Conservation (phyloP, 1,140 invertebrate species). For the Penaeus vannamei region DNA sequence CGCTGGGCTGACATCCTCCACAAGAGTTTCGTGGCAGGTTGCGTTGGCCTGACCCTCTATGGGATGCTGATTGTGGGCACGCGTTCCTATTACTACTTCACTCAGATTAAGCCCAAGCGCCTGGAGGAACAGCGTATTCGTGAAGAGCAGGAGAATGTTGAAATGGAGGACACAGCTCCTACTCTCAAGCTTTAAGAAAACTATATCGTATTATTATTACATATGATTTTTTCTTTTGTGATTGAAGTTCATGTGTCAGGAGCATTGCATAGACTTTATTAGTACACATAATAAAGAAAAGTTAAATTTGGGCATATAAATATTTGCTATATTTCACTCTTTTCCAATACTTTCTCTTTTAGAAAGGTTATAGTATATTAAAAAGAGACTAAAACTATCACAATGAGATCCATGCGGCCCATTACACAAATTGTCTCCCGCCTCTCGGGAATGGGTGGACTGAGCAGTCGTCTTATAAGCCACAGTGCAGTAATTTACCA, state of each 20-base stretch:
- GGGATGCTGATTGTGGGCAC: slow-evolving; percentile 53
- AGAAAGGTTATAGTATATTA: too few species aligned
- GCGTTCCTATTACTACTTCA: slow-evolving; percentile 60
- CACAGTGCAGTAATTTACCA: slow-evolving; percentile 26
- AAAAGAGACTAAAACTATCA: not conserved
- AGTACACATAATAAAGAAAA: too few species aligned
- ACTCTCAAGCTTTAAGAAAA: slow-evolving; percentile 35
- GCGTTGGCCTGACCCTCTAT: slow-evolving; percentile 63
- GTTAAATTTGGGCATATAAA: too few species aligned
- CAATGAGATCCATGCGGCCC: not conserved
- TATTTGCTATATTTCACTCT: too few species aligned
- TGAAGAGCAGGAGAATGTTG: slow-evolving; percentile 23
- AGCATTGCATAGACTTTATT: too few species aligned
- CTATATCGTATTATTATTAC: too few species aligned
- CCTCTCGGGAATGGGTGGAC: not conserved
- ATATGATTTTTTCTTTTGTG: not conserved
- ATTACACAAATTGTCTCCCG: not conserved
- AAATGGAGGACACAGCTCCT: slow-evolving; percentile 38
- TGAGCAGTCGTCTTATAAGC: slow-evolving; percentile 21
- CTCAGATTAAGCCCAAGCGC: slow-evolving; percentile 45
- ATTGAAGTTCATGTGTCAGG: not conserved
- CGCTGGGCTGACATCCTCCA: slow-evolving; percentile 61
- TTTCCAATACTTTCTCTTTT: too few species aligned
- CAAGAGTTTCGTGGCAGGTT: slow-evolving; percentile 64
- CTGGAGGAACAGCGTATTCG: slow-evolving; percentile 34